Conservation (phyloP, 2,113 vertebrate genomes). For the Potamarius usumacintae region DNA sequence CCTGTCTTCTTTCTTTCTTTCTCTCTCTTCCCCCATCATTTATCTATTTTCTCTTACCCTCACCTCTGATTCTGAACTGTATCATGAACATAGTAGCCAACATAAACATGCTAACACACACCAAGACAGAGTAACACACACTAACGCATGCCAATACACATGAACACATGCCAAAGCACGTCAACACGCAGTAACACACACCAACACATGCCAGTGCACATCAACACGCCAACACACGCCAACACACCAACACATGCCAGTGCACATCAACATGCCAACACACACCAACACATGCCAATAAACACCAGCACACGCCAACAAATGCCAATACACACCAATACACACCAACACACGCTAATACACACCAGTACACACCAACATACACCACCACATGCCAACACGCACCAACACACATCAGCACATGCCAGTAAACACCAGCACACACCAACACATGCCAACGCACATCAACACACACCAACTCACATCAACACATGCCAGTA, state of each 20-base stretch:
- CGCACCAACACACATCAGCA: not conserved
- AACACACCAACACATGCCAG: not conserved
- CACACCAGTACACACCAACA: not conserved
- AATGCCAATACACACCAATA: too few relatives aligned
- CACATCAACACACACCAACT: not conserved
- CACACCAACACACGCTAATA: not conserved
- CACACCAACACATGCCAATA: too few relatives aligned
- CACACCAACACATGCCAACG: not conserved
- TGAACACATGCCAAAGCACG: too few relatives aligned
- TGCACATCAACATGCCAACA: not conserved
- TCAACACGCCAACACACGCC: not conserved
- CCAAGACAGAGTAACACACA: too few relatives aligned
- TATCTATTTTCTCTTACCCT: not conserved
- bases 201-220: not conserved
- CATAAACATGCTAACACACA: not conserved
- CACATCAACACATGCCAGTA: not conserved
- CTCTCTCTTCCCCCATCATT: not conserved
- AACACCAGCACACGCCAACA: too few relatives aligned
- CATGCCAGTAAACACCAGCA: not conserved
- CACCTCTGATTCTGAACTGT: not conserved
- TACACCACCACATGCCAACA: not conserved
- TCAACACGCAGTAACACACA: too few relatives aligned
- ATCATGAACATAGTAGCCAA: not conserved
- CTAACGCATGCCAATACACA: too few relatives aligned
- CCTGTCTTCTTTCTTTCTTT: not conserved